Evolutionary conservation across 2,888 invertebrate species (phyloP), one percentile per base, ranked within the genome.

Genomic region (Carterocephalus palaemon): DNA sequence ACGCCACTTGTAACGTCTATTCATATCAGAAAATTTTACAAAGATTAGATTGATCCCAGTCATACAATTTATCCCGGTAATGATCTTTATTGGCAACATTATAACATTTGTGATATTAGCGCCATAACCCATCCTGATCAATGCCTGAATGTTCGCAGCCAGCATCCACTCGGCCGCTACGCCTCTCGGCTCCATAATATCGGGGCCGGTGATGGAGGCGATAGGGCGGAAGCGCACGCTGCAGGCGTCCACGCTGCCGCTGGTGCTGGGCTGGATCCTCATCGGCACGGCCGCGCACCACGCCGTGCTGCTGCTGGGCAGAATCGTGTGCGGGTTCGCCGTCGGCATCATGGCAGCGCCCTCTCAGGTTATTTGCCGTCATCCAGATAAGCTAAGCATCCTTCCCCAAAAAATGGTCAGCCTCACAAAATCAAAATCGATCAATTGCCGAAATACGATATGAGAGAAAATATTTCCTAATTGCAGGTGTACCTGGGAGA

Each of bases 81-180:
- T n/a, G n/a, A n/a, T n/a, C n/a, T n/a, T n/a, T n/a, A n/a, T n/a
- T n/a, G n/a, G n/a, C n/a, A n/a, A n/a, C n/a, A n/a, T n/a, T n/a
- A n/a, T n/a, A n/a, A n/a, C n/a, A n/a, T n/a, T n/a, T n/a, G n/a
- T n/a, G n/a, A n/a, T n/a, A n/a, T n/a, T n/a, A n/a, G n/a, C n/a
- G n/a, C n/a, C n/a, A n/a, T n/a, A n/a, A n/a, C n/a, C n/a, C n/a
- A n/a, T n/a, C n/a, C n/a, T n/a, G n/a, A n/a, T n/a, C n/a, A n/a
- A n/a, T n/a, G n/a, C n/a, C n/a, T n/a, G n/a, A n/a, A 49, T 48
- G n/a, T 46, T 62, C 52, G 13, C 79, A 94, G 94, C 93, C 2
- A 92, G 93, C 59, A 89, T 94, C 6, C 94, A 94, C 65, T 93
- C 93, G 16, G 89, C 93, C 42, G 93, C 93, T 0, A 93, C 93